A percentile compares a stretch with the other conserved stretches of the same genome.
Conservation (phyloP, 2,113 vertebrate species). For the Odobenus rosmarus region DNA sequence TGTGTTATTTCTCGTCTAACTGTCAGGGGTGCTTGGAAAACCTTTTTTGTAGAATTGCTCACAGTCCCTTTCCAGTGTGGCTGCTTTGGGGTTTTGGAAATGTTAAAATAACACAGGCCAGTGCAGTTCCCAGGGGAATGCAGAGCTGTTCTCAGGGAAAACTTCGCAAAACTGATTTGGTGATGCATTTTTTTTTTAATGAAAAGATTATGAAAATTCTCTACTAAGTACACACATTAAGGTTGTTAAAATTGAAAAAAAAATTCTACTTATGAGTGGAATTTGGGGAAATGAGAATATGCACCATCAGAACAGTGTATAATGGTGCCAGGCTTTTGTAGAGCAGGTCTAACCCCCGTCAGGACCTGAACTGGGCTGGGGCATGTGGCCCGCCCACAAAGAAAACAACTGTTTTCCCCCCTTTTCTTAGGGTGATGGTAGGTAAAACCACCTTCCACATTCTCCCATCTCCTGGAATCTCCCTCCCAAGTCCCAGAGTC, state of each 20-base stretch:
- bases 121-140: not conserved
- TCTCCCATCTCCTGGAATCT: not conserved
- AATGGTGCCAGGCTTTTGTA: not conserved
- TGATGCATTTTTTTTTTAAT: not conserved
- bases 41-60: not conserved
- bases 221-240: not conserved
- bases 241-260: not conserved
- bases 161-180: not conserved
- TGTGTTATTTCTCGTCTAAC: not conserved
- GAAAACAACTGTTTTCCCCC: not conserved
- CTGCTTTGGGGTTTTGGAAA: constrained; percentile 42
- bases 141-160: not conserved
- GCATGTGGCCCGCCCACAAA: not conserved
- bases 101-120: constrained; percentile 50
- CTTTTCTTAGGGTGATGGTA: not conserved
- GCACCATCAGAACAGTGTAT: not conserved
- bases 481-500: not conserved
- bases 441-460: not conserved
- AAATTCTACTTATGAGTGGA: not conserved
- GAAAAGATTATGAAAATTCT: constrained; percentile 1
- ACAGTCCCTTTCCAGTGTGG: not conserved
- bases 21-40: constrained; percentile 9
- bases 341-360: not conserved
- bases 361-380: not conserved
- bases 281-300: not conserved